Base-by-base conservation (phyloP, 2,888 invertebrate genomes). In the Eutolmus rufibarbis region DNA sequence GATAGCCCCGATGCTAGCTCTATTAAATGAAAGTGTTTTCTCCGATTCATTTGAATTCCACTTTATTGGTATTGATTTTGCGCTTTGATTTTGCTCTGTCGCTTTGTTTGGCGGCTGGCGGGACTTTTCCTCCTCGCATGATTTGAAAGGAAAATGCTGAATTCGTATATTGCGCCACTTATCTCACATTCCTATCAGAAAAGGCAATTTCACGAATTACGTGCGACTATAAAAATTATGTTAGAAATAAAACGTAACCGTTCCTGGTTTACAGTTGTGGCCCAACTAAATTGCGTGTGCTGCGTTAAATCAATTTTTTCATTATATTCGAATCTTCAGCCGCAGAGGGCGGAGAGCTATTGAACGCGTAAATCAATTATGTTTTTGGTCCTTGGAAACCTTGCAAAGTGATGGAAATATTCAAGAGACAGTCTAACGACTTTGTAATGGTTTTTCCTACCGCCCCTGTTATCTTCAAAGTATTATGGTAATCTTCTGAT, bases 31-130 rank as follows among this genome's bases (percentile, higher is more conserved):
- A 78, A 78, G 40, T 43, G 78, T 78, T 78, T 78, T 40, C 43
- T 46, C 43, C 37, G 46, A 78, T 46, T 40, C 37, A 78, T 78
- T 78, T 78, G 78, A 78, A 78, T 78, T 78, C 23, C 43, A 28
- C 19, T 78, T 78, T 78, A 78, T 78, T 43, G 23, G 46, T 78
- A 78, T 78, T 78, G 78, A 78, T 78, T 78, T 78, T 40, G 16
- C n/a, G 14, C 23, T 23, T 19, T 23, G 40, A 34, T 78, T 40
- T 78, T 43, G 78, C 23, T 37, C 4, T 14, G 78, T 14, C 78
- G 43, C 46, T 78, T 12, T 77, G 16, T 78, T 43, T 37, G 78
- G 23, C 19, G 23, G n/a, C 19, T n/a, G 57, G 57, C 66, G 28
- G 23, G 66, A 66, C 23, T 12, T 66, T 28, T 23, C 66, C 66